Percentiles rank a stretch among this genome's conserved stretches.
Evolutionary conservation across 2,797 vertebrate species (phyloP).

Genomic region (Eupleurogrammus muticus): DNA sequence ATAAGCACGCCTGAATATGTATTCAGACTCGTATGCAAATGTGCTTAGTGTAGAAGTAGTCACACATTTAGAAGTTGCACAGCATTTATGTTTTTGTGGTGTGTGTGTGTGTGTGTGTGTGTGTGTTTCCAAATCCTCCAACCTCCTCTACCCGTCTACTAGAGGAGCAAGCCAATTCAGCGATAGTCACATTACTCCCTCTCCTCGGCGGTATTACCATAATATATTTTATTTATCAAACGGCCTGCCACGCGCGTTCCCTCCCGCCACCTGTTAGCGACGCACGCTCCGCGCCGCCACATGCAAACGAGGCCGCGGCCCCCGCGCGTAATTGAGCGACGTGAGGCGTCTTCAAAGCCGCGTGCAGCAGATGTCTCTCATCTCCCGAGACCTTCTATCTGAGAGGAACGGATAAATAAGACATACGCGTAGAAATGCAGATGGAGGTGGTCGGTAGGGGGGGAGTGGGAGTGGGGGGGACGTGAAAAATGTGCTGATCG

Average conservation of each 20-base stretch:
- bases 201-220: conserved; percentile 76
- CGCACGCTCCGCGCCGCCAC: conserved; percentile 77
- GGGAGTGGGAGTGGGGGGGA: conserved; percentile 30
- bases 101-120: conserved; percentile 15
- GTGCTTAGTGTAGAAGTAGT: conserved; percentile 26
- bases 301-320: conserved; percentile 81
- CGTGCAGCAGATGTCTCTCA: conserved; percentile 83
- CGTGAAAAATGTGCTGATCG: conserved; percentile 36
- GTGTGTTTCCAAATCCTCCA: conserved; percentile 22
- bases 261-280: conserved; percentile 82
- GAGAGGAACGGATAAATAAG: conserved; percentile 86
- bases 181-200: conserved; percentile 69
- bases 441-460: conserved; percentile 60
- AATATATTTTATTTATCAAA: conserved; percentile 87
- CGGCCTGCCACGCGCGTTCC: conserved; percentile 65
- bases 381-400: conserved; percentile 82
- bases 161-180: conserved; percentile 59
- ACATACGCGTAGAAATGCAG: conserved; percentile 75
- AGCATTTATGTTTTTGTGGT: conserved; percentile 47
- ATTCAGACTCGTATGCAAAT: conserved; percentile 64
- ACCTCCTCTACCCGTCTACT: conserved; percentile 45
- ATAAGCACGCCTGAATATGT: conserved; percentile 56
- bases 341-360: conserved; percentile 84
- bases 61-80: conserved; percentile 52
- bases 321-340: conserved; percentile 79